Evolutionary conservation across 2,888 invertebrate species (phyloP).

Genomic region (Nudaria mundana): DNA sequence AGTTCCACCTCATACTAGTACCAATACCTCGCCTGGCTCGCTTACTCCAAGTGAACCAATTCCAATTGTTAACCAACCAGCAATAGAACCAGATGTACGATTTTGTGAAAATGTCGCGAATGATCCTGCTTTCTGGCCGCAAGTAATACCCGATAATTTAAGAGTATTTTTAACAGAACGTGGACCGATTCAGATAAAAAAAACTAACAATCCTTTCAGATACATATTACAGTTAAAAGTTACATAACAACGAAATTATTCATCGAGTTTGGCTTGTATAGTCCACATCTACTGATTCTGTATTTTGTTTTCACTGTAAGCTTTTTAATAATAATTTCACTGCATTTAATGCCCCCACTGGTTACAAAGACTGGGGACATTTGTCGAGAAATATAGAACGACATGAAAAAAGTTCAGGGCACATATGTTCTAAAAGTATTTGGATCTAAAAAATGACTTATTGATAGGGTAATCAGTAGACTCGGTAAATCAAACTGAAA

Average conservation of each 20-base stretch:
- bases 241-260: constrained; percentile 13
- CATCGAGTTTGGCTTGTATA: constrained; percentile 19
- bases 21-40: constrained; percentile 9
- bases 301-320: constrained; percentile 18
- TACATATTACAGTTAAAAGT: constrained; percentile 6
- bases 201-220: constrained; percentile 6
- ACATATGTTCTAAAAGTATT: not conserved
- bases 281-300: constrained; percentile 14
- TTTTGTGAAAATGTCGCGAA: too few species aligned
- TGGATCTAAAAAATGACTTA: not conserved
- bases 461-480: not conserved
- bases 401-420: constrained; percentile 7
- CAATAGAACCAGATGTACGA: too few species aligned
- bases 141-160: not conserved
- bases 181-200: constrained; percentile 5
- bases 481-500: not conserved
- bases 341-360: constrained; percentile 7
- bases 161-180: not conserved
- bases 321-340: constrained; percentile 6
- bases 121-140: too few species aligned
- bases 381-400: constrained; percentile 12
- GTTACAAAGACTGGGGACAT: constrained; percentile 10
- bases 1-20: constrained; percentile 9
- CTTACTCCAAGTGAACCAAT: too few species aligned
- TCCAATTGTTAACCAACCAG: too few species aligned